phyloP scores from a whole-genome alignment of 2,797 vertebrate genomes.

The Streptopelia turtur region DNA sequence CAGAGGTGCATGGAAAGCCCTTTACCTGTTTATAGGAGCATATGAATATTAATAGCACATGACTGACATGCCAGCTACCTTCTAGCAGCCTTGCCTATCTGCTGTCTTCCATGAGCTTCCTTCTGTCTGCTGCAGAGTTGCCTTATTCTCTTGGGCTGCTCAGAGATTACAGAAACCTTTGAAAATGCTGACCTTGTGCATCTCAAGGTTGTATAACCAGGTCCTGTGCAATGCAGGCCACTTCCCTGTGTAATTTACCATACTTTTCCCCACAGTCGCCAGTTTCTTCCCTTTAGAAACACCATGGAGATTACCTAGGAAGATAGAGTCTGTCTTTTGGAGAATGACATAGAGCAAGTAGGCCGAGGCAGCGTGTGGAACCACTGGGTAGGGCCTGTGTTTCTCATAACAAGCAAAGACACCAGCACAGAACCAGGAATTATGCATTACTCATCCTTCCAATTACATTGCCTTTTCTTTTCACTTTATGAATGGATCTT shows the following conservation, averaged over 20 bases:
- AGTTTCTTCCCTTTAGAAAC: neutral
- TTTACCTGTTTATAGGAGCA: neutral
- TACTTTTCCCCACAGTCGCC: neutral
- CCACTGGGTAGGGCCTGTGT: neutral
- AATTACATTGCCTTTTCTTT: constrained; percentile 38
- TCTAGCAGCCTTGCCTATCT: neutral
- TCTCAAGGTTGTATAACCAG: neutral
- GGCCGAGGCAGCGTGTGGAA: rapidly evolving
- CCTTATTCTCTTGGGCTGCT: neutral
- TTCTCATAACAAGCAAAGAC: neutral
- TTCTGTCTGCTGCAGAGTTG: neutral
- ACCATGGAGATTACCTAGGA: neutral
- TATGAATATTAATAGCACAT: neutral
- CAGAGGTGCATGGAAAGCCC: neutral
- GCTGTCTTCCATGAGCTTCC: neutral
- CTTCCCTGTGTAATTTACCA: neutral
- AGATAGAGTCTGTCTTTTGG: neutral
- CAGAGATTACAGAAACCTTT: neutral
- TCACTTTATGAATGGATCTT: constrained; percentile 39
- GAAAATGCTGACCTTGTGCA: neutral
- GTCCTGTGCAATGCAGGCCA: neutral
- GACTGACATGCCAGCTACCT: neutral
- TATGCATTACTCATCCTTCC: constrained; percentile 50
- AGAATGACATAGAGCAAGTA: constrained; percentile 4
- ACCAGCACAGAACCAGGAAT: constrained; percentile 25